These are phyloP conservation scores for Glomeris marginata DNA, from an alignment of 2,888 invertebrate species.

Conservation along the genomic window DNA sequence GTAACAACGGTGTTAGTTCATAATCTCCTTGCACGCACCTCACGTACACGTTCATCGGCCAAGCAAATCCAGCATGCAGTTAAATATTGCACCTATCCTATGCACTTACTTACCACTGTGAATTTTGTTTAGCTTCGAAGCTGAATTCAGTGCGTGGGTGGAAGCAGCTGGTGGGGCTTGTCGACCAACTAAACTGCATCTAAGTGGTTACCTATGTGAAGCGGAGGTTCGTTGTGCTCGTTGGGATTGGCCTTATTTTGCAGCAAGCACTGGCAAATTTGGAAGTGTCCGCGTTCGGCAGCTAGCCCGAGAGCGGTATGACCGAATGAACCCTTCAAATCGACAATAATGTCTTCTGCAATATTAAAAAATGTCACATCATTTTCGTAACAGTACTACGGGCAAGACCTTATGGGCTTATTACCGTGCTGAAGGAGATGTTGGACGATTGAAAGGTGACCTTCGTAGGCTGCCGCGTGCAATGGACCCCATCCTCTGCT, in stretches of 20 bases:
- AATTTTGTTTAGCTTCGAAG: too few species aligned
- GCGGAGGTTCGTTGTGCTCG: conserved; percentile 21
- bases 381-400: background rate
- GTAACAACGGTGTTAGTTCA: too few species aligned
- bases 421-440: background rate
- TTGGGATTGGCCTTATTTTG: conserved; percentile 25
- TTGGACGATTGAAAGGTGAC: too few species aligned
- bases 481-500: too few species aligned
- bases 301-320: conserved; percentile 28
- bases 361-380: background rate
- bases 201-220: conserved; percentile 27
- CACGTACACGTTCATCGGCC: too few species aligned
- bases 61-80: too few species aligned
- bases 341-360: conserved; percentile 22
- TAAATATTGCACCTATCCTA: too few species aligned
- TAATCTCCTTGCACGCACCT: too few species aligned
- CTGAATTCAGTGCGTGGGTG: too few species aligned
- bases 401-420: background rate
- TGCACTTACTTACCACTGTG: too few species aligned
- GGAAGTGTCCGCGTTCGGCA: conserved; percentile 21
- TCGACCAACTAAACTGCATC: too few species aligned
- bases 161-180: too few species aligned
- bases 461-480: conserved; percentile 18
- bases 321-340: conserved; percentile 26
- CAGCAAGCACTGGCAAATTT: conserved; percentile 22